Evolutionary conservation across 35 echinoderm and acorn worm genomes (phyloP).

Genomic region (Stichopus chloronotus): DNA sequence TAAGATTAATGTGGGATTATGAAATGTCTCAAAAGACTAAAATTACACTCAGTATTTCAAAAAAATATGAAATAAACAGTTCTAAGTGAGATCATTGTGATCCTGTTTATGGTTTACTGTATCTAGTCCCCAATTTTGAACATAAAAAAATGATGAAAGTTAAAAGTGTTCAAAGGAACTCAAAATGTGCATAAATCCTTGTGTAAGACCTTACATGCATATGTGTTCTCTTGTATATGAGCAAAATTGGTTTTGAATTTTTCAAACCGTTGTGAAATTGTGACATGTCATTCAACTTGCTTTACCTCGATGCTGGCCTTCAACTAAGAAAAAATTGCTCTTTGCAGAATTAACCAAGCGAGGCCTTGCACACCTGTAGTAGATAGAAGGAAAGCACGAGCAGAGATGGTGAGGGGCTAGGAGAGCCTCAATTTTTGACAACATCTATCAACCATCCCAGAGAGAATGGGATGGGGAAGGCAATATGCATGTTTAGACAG

Average conservation of each 20-base stretch:
- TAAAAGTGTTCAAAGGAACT: too few relatives aligned
- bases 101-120: too few relatives aligned
- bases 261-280: neutral
- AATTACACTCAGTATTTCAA: too few relatives aligned
- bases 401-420: neutral
- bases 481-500: constrained; percentile 37
- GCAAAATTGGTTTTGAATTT: neutral
- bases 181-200: too few relatives aligned
- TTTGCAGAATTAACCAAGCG: constrained; percentile 34
- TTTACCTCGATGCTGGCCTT: constrained; percentile 1
- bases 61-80: too few relatives aligned
- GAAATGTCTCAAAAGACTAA: too few relatives aligned
- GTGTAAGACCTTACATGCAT: too few relatives aligned
- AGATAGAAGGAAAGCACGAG: neutral
- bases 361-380: constrained; percentile 44
- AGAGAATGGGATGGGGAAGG: neutral
- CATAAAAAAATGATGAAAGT: too few relatives aligned
- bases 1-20: too few relatives aligned
- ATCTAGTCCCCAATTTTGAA: too few relatives aligned
- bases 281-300: constrained; percentile 15
- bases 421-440: constrained; percentile 43
- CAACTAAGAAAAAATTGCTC: neutral
- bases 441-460: constrained; percentile 34
- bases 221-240: neutral
- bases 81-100: too few relatives aligned